Percentiles rank a stretch among this genome's conserved stretches.
phyloP scores from a whole-genome alignment of 64 coral and sea anemone genomes.

The Trachythela sp. region DNA sequence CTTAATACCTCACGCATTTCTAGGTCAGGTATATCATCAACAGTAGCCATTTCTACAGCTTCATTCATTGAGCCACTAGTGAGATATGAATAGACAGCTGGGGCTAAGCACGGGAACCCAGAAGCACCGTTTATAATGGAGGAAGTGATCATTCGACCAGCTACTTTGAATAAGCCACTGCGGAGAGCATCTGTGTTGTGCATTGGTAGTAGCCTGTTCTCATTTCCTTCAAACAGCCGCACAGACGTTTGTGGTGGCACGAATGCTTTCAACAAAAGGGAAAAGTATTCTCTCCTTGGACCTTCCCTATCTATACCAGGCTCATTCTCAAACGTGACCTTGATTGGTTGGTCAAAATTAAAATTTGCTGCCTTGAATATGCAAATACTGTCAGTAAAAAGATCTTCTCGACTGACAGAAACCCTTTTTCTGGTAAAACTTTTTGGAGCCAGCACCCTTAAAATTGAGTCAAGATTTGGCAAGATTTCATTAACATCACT shows the following conservation, averaged over 20 bases:
- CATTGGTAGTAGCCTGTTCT: background rate
- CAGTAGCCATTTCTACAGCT: too few species aligned
- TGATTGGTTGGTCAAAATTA: background rate
- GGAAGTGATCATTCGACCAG: background rate
- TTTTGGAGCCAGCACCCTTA: background rate
- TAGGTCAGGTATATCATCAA: too few species aligned
- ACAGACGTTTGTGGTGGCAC: background rate
- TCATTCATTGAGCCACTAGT: too few species aligned
- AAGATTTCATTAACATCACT: too few species aligned
- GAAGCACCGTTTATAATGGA: background rate
- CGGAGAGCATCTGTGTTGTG: constrained; percentile 6
- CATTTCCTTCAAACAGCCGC: background rate
- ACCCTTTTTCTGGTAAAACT: background rate
- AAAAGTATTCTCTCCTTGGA: background rate
- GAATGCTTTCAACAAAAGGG: background rate
- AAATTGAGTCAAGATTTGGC: too few species aligned
- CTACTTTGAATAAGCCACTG: too few species aligned
- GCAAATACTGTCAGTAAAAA: background rate
- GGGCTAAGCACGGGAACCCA: background rate
- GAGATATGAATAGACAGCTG: background rate
- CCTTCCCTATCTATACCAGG: background rate
- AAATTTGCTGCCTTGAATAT: background rate
- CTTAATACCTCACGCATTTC: too few species aligned
- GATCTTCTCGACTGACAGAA: background rate
- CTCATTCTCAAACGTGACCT: background rate